Conservation (phyloP, 1,140 invertebrate species). For the Eciton burchellii region DNA sequence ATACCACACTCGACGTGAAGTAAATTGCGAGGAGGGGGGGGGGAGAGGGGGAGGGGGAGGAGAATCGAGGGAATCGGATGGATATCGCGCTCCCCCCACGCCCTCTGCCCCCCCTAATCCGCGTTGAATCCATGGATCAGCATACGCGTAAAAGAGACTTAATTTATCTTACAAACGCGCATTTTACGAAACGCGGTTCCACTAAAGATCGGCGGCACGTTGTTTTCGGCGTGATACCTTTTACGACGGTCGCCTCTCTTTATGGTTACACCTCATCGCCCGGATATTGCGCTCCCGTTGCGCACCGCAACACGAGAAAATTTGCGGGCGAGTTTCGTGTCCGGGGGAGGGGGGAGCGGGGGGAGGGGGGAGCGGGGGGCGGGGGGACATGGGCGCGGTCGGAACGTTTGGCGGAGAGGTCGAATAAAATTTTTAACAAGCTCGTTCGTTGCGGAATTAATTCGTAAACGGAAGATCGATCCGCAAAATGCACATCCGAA, state of each 20-base stretch:
- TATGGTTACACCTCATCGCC: conserved; percentile 51
- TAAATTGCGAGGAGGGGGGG: too few species aligned
- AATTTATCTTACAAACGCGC: conserved; percentile 41
- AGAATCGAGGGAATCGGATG: too few species aligned
- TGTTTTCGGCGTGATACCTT: conserved; percentile 51
- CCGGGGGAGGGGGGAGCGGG: too few species aligned
- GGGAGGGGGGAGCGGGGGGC: too few species aligned
- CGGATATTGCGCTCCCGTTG: conserved; percentile 51
- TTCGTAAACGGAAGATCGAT: not conserved
- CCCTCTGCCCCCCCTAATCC: not conserved
- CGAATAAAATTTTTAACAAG: not conserved
- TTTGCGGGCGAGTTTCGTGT: conserved; percentile 1
- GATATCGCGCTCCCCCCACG: too few species aligned
- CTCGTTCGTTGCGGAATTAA: not conserved
- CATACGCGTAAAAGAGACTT: conserved; percentile 44
- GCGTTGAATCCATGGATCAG: conserved; percentile 32
- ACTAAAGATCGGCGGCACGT: conserved; percentile 39
- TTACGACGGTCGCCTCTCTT: conserved; percentile 45
- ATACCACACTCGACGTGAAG: too few species aligned
- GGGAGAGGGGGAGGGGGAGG: too few species aligned
- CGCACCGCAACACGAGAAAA: not conserved
- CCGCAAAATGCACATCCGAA: not conserved
- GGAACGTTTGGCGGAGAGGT: not conserved
- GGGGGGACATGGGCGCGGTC: not conserved
- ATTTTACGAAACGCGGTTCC: conserved; percentile 41